These are phyloP conservation scores for Lasiommata megera DNA, from an alignment of 2,888 invertebrate species.

Conservation along the genomic window DNA sequence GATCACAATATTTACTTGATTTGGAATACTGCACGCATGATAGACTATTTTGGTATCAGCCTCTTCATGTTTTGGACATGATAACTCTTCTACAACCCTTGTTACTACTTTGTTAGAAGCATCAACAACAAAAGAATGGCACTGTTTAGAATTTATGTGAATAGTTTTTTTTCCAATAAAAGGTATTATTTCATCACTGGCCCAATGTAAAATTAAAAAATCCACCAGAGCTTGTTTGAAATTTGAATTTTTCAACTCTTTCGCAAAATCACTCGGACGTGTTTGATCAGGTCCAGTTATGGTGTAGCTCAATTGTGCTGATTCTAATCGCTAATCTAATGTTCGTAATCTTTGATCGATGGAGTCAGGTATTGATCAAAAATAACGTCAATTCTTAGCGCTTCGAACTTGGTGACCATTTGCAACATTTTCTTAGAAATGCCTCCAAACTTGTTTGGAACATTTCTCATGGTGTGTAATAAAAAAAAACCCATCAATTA, in stretches of 20 bases:
- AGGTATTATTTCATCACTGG: conserved; percentile 28
- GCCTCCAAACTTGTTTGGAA: no score
- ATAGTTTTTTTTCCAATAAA: conserved; percentile 36
- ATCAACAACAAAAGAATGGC: conserved; percentile 14
- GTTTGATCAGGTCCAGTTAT: conserved; percentile 36
- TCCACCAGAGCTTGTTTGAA: conserved; percentile 37
- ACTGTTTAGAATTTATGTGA: conserved; percentile 21
- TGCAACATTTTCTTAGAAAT: conserved; percentile 40
- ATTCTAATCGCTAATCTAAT: conserved; percentile 21
- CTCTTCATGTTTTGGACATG: conserved; percentile 1
- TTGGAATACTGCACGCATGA: background rate
- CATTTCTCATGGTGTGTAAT: conserved; percentile 31
- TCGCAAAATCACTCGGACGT: conserved; percentile 30
- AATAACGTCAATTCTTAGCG: conserved; percentile 18
- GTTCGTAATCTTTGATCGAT: conserved; percentile 31
- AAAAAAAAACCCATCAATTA: conserved; percentile 47
- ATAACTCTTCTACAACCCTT: background rate
- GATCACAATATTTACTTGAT: conserved; percentile 24
- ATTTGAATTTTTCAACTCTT: conserved; percentile 36
- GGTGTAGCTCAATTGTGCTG: conserved; percentile 32
- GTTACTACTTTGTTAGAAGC: background rate
- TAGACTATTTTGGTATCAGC: background rate
- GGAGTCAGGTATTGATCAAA: conserved; percentile 29
- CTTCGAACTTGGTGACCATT: conserved; percentile 17
- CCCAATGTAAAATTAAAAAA: conserved; percentile 37